Evolutionary conservation across 2,113 vertebrate species (phyloP).

Genomic region (Meles meles): DNA sequence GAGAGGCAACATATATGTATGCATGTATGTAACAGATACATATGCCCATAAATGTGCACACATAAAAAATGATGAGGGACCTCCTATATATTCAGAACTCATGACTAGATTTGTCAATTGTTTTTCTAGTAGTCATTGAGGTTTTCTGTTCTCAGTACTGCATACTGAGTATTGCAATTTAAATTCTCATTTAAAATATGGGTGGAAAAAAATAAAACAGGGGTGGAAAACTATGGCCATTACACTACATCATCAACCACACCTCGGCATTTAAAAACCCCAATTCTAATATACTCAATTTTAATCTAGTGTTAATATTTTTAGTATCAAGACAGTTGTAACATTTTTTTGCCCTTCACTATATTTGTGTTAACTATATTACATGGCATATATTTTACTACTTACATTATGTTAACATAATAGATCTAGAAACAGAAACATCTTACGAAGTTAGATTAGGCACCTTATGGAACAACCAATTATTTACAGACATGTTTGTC

Average conservation of each 20-base stretch:
- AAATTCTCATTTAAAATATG: slow-evolving; percentile 17
- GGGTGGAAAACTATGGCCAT: neutral
- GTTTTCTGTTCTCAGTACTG: neutral
- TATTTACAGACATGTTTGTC: neutral
- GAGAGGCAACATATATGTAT: neutral
- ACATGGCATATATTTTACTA: neutral
- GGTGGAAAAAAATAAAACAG: slow-evolving; percentile 8
- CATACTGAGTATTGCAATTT: neutral
- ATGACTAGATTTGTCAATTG: neutral
- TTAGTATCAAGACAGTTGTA: neutral
- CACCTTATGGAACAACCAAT: neutral
- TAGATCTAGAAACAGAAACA: neutral
- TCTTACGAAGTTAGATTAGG: neutral
- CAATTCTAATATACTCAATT: neutral
- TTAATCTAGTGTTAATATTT: neutral
- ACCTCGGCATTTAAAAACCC: neutral
- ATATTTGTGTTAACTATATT: neutral
- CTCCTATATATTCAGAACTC: neutral
- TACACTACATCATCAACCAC: neutral
- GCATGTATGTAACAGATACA: neutral
- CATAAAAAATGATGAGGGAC: neutral
- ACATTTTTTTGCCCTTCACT: neutral
- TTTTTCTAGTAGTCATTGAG: neutral
- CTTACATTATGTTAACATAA: neutral
- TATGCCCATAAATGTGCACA: neutral